Conservation (phyloP, 2,888 invertebrate species). For the Muscina levida region DNA sequence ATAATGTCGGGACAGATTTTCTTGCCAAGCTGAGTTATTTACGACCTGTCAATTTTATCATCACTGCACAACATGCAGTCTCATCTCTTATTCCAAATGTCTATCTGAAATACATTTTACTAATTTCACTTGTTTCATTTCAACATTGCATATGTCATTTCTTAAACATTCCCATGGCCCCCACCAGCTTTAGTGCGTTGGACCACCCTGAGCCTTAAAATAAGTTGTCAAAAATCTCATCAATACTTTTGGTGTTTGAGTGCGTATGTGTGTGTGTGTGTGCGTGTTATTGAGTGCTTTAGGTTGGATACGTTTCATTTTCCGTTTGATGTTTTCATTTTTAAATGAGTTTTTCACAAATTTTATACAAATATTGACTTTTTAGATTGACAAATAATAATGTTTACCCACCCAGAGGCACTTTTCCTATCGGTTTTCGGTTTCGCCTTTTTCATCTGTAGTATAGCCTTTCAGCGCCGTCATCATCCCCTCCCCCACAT, state of each 20-base stretch:
- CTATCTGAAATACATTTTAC: no score
- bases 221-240: background rate
- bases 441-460: background rate
- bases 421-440: background rate
- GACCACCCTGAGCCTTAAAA: no score
- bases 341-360: conserved; percentile 52
- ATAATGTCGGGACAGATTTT: no score
- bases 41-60: no score
- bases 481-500: background rate
- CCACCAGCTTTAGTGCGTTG: no score
- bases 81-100: no score
- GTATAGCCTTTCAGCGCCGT: background rate
- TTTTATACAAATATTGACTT: conserved; percentile 57
- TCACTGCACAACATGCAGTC: no score
- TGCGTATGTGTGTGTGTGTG: conserved; percentile 11
- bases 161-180: no score
- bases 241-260: conserved; percentile 10
- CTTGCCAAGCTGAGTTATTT: no score
- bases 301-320: conserved; percentile 3
- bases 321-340: conserved; percentile 61
- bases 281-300: background rate
- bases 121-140: no score
- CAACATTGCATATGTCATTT: no score
- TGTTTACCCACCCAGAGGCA: conserved; percentile 33
- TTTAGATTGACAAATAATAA: conserved; percentile 60